A percentile compares a stretch with the other conserved stretches of the same genome.
Conservation (phyloP, 2,113 vertebrate species). For the Azemiops feae region DNA sequence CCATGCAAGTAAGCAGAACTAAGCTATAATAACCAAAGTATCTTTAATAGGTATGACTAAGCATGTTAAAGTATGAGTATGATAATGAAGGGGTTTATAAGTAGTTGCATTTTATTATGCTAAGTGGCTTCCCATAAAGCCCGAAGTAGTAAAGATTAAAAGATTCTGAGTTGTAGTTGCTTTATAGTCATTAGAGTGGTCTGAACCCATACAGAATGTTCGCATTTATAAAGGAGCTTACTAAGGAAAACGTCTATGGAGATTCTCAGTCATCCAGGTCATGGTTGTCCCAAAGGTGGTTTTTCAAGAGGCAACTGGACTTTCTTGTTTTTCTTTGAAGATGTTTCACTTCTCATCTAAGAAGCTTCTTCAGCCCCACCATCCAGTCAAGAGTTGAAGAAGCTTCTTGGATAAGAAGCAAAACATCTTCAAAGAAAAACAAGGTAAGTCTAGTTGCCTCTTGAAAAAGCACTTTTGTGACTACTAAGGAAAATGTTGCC, state of each 20-base stretch:
- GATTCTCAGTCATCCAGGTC: too few species aligned
- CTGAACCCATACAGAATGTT: not conserved
- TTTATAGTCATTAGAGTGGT: not conserved
- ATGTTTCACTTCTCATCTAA: too few species aligned
- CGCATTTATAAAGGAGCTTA: not conserved
- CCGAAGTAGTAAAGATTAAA: not conserved
- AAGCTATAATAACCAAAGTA: not conserved
- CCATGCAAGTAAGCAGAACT: not conserved
- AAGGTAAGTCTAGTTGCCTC: too few species aligned
- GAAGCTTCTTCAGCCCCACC: too few species aligned
- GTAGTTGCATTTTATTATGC: not conserved
- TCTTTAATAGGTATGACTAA: not conserved
- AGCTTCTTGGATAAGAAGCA: too few species aligned
- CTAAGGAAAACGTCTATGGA: not conserved
- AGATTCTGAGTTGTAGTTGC: not conserved
- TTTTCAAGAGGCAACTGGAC: too few species aligned
- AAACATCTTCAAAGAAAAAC: too few species aligned
- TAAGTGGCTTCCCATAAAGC: not conserved
- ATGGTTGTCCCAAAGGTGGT: too few species aligned
- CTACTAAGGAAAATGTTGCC: not conserved
- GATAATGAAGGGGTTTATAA: not conserved
- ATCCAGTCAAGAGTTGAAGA: too few species aligned
- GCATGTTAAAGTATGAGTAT: not conserved
- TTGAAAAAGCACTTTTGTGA: too few species aligned
- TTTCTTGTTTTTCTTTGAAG: too few species aligned